Percentiles rank a stretch among this genome's conserved stretches.
phyloP scores from a whole-genome alignment of 2,797 vertebrate genomes.

The Sebastes minor region DNA sequence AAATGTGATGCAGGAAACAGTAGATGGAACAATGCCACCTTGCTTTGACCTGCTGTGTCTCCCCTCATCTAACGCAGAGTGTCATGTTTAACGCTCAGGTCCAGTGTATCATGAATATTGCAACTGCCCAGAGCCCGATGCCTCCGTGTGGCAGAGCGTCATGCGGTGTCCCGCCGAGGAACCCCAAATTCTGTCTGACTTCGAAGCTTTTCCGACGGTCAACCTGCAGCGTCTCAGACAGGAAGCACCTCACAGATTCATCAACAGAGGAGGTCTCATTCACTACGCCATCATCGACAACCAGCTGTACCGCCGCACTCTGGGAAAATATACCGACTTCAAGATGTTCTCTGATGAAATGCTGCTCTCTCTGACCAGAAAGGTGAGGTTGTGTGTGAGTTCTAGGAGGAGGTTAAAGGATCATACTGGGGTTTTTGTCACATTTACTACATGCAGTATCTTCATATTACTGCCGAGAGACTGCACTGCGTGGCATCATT shows the following conservation, averaged over 20 bases:
- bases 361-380: slow-evolving; percentile 89
- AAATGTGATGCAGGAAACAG: too few relatives aligned
- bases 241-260: slow-evolving; percentile 87
- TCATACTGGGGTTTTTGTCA: not conserved
- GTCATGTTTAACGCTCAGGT: slow-evolving; percentile 68
- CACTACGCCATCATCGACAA: slow-evolving; percentile 90
- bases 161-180: slow-evolving; percentile 87
- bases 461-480: not conserved
- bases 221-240: slow-evolving; percentile 85
- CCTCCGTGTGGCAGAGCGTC: slow-evolving; percentile 80
- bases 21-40: not conserved
- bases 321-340: slow-evolving; percentile 95
- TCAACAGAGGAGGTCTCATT: slow-evolving; percentile 88
- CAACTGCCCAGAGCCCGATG: slow-evolving; percentile 86
- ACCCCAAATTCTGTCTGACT: slow-evolving; percentile 87
- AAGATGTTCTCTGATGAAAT: slow-evolving; percentile 98
- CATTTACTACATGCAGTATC: not conserved
- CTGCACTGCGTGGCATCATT: not conserved
- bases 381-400: slow-evolving; percentile 79
- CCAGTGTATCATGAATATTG: slow-evolving; percentile 94
- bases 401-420: not conserved
- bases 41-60: not conserved
- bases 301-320: slow-evolving; percentile 85
- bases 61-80: not conserved
- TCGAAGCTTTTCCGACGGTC: slow-evolving; percentile 85